phyloP scores from a whole-genome alignment of 2,797 vertebrate genomes.

The Vireo griseus region DNA sequence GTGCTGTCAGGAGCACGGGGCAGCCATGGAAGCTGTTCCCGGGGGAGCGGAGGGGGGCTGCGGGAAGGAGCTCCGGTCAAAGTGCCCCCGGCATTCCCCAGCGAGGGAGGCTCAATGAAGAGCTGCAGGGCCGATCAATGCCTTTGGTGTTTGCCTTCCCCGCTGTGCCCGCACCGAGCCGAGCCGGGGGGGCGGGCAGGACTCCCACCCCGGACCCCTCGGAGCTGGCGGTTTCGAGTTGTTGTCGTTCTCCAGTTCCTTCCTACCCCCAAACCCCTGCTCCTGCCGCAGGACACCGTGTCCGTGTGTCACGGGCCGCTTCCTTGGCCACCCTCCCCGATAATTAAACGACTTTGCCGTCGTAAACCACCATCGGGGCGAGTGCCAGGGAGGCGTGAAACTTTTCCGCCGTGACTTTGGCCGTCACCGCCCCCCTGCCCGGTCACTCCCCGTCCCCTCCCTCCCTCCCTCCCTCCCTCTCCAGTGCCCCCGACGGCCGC shows the following conservation, averaged over 20 bases:
- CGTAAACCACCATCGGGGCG: background rate
- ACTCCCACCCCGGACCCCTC: background rate
- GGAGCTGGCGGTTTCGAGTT: too few relatives aligned
- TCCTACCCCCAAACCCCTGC: background rate
- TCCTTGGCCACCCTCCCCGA: background rate
- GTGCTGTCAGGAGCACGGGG: background rate
- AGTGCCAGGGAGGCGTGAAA: background rate
- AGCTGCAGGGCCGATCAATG: background rate
- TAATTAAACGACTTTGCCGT: background rate
- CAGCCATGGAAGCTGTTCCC: background rate
- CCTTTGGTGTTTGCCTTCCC: background rate
- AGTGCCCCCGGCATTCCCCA: background rate
- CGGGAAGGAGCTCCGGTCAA: rapidly evolving
- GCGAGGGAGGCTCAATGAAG: too few relatives aligned
- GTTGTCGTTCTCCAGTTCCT: background rate
- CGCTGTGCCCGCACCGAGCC: background rate
- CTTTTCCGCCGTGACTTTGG: background rate
- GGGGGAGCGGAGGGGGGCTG: rapidly evolving
- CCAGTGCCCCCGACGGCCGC: background rate
- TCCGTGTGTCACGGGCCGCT: too few relatives aligned
- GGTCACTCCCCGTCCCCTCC: background rate
- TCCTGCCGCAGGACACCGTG: background rate
- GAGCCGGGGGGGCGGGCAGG: background rate
- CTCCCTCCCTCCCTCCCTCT: background rate
- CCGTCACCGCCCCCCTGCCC: background rate